Evolutionary conservation across 1,140 invertebrate genomes (phyloP).

Genomic region (Zaprionus kolodkinae): DNA sequence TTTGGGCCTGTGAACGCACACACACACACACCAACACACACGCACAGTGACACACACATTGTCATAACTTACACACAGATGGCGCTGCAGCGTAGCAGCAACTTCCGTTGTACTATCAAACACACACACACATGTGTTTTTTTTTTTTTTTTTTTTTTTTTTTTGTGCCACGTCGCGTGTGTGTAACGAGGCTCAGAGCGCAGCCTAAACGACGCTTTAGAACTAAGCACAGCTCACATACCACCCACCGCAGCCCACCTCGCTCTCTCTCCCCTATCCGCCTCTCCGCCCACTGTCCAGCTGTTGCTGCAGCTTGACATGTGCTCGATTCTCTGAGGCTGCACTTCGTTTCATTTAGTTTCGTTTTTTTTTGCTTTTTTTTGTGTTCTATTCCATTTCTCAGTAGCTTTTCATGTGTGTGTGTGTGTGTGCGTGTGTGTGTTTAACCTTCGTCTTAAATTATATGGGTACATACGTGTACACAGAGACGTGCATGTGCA

Average conservation of each 20-base stretch:
- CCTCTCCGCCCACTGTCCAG: background rate
- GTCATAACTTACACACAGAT: constrained; percentile 51
- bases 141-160: constrained; percentile 3
- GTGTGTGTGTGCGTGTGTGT: constrained; percentile 21
- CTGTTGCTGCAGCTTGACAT: constrained; percentile 22
- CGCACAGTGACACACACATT: constrained; percentile 19
- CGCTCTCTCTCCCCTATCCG: background rate
- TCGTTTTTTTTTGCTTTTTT: too few species aligned
- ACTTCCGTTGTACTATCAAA: constrained; percentile 34
- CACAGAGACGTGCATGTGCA: constrained; percentile 3
- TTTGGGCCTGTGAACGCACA: constrained; percentile 67
- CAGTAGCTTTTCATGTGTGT: constrained; percentile 44
- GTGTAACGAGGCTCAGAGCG: constrained; percentile 44
- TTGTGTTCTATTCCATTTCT: constrained; percentile 29
- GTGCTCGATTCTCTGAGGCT: constrained; percentile 29
- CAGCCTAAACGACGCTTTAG: constrained; percentile 47
- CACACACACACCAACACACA: constrained; percentile 33
- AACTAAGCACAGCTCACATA: background rate
- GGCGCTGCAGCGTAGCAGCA: constrained; percentile 31
- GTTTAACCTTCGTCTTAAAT: constrained; percentile 66
- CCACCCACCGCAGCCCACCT: background rate
- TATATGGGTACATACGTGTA: constrained; percentile 43
- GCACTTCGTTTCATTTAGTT: constrained; percentile 9
- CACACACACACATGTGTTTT: background rate
- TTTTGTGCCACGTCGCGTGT: constrained; percentile 46